Evolutionary conservation across 2,888 invertebrate species (phyloP).

Genomic region (Polyploca ridens): DNA sequence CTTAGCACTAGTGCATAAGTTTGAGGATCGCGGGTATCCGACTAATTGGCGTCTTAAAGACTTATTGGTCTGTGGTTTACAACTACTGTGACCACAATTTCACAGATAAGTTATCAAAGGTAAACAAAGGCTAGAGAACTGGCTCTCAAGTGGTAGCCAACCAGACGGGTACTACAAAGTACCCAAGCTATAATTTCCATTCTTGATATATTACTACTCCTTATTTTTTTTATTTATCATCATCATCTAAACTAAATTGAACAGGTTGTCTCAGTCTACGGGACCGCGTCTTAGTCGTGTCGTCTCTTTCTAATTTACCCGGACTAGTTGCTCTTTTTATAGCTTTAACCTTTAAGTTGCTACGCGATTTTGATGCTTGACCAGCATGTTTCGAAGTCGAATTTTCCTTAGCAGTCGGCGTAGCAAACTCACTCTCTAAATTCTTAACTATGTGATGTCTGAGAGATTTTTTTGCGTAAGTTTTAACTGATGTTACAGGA

Average conservation of each 20-base stretch:
- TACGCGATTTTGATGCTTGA: slow-evolving; percentile 21
- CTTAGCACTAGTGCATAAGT: too few species aligned
- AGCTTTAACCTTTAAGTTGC: slow-evolving; percentile 27
- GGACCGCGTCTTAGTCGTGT: slow-evolving; percentile 33
- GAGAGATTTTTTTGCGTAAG: slow-evolving; percentile 53
- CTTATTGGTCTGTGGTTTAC: too few species aligned
- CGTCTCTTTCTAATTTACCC: slow-evolving; percentile 50
- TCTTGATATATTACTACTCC: too few species aligned
- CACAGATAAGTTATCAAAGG: too few species aligned
- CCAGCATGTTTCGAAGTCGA: slow-evolving; percentile 13
- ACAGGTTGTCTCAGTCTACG: slow-evolving; percentile 37
- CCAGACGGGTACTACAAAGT: too few species aligned
- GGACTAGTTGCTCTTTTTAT: slow-evolving; percentile 65
- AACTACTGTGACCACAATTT: too few species aligned
- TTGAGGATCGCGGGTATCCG: too few species aligned
- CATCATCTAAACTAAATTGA: slow-evolving; percentile 9
- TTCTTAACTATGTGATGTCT: slow-evolving; percentile 64
- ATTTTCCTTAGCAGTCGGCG: slow-evolving; percentile 39
- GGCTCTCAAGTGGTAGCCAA: too few species aligned
- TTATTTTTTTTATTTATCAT: neutral
- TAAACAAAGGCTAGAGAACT: too few species aligned
- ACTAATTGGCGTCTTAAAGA: too few species aligned
- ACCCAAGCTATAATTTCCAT: too few species aligned
- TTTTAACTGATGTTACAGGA: slow-evolving; percentile 61
- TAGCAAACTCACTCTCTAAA: slow-evolving; percentile 64